Percentiles rank a stretch among this genome's conserved stretches.
Conservation (phyloP, 1,140 invertebrate genomes). For the Vanessa atalanta region DNA sequence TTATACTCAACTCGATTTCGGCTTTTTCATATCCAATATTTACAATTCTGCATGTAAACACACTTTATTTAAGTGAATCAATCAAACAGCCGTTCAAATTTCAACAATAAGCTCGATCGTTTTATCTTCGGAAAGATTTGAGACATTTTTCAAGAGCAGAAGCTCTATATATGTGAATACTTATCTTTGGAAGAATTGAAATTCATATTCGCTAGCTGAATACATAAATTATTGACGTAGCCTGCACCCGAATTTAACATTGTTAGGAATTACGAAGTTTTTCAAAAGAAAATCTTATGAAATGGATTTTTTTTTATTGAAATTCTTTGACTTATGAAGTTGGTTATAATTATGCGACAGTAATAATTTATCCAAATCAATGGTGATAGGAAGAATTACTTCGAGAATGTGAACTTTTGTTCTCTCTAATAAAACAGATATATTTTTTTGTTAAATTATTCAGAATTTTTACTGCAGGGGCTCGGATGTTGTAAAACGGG, state of each 20-base stretch:
- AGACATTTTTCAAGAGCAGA: constrained; percentile 35
- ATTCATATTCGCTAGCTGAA: constrained; percentile 27
- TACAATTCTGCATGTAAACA: constrained; percentile 36
- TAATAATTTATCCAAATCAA: no score
- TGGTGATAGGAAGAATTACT: no score
- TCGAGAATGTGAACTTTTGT: no score
- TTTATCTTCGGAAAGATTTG: constrained; percentile 38
- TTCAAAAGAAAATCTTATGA: constrained; percentile 1
- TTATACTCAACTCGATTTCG: constrained; percentile 8
- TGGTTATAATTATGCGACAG: no score
- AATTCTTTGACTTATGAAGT: no score
- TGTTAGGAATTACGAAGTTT: not conserved
- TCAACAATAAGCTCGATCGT: constrained; percentile 36
- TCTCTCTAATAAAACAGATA: no score
- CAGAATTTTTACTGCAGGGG: no score
- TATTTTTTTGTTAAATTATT: no score
- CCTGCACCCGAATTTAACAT: constrained; percentile 18
- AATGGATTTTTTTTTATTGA: not conserved
- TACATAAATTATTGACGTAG: constrained; percentile 20
- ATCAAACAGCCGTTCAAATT: constrained; percentile 31
- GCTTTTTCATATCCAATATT: constrained; percentile 32
- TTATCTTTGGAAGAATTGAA: constrained; percentile 34
- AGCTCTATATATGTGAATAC: constrained; percentile 33
- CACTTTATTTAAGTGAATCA: constrained; percentile 36
- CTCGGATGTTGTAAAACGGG: no score